Base-by-base conservation (phyloP, 2,888 invertebrate genomes). In the Itoplectis maculator region DNA sequence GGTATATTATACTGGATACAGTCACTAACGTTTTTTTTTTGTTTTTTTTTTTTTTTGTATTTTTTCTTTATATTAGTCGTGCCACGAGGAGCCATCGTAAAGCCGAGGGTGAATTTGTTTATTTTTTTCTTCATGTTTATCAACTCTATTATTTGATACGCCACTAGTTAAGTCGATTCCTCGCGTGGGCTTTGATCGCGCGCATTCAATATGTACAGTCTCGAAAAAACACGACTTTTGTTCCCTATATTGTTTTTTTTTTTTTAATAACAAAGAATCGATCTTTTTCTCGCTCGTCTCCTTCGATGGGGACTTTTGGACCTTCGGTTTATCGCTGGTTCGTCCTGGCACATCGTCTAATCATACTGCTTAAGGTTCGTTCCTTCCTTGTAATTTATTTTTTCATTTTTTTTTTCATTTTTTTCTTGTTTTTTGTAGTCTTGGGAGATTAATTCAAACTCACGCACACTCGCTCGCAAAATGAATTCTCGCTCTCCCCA, bases 1-100 rank as follows among this genome's bases (percentile, higher is more conserved):
- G 90, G 88, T 91, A 89, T 89, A 90, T 89, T 90, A 91, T 91
- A 91, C 88, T 91, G 89, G 89, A 91, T 92, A 92, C 92, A 91
- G 88, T 91, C 90, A 89, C 91, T 91, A 91, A 91, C 89, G 89
- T 90, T 89, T 88, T 84, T 85, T 86, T 83, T 84, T n/a, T n/a
- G n/a, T n/a, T n/a, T n/a, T n/a, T 75, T 72, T 51, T 72, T 80
- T 83, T 88, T 91, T n/a, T n/a, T n/a, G n/a, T n/a, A n/a, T n/a
- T n/a, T 75, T 72, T 51, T 72, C 82, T 83, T 88, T 91, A 89
- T 90, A 88, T 89, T 89, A 90, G 89, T 86, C 77, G 84, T 84
- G 85, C 85, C 86, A 83, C 86, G 84, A 83, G 75, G 81, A 82
- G 86, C 85, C 86, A 87, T 84, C 85, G 84, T 69, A 82, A 83